Evolutionary conservation across 64 coral and sea anemone genomes (phyloP), one percentile per base, ranked within the genome.

Genomic region (Pachyseris speciosa): DNA sequence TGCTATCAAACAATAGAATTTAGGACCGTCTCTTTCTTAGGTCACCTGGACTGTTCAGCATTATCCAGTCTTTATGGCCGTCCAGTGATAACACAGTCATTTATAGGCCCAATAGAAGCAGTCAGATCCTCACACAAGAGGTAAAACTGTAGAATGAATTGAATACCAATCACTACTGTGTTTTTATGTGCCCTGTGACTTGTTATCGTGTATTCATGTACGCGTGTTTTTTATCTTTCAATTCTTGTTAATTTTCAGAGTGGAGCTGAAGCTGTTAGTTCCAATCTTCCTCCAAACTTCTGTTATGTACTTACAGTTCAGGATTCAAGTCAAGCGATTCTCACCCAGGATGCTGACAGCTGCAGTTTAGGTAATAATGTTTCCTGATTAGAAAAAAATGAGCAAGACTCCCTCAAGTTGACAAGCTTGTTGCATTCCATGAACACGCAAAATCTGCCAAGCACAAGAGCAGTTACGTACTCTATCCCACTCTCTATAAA

Each of bases 241-340:
- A 40, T 22, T 75, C 1, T 28, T 75, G 16, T 3, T 13, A 12
- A 75, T 17, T 76, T 39, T 12, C 22, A 81, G 77, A 63, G 51
- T 81, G 52, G 9, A 11, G 39, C 0, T 39, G 20, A 81, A 61
- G 22, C 8, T 11, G 13, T 8, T 26, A 59, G 2, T 33, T 37
- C 33, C 31, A 40, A 9, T 22, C 25, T 9, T 74, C 48, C 89
- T 57, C 89, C 89, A 63, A 74, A 66, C 39, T 48, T 74, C 27
- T 92, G 89, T 41, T 92, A 92, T 36, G 50, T 84, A 16, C 52
- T 92, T 36, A 37, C 89, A 20, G 79, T 92, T 5, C 49, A 92
- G 19, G 89, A 83, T 2, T 58, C 25, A 39, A 92, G 89, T 74
- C 48, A 44, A 3, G 74, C 49, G 43, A 64, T 37, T 39, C 43